These are phyloP conservation scores for Craterocephalus amniculus DNA, from an alignment of 2,797 vertebrate genomes.

Conservation along the genomic window DNA sequence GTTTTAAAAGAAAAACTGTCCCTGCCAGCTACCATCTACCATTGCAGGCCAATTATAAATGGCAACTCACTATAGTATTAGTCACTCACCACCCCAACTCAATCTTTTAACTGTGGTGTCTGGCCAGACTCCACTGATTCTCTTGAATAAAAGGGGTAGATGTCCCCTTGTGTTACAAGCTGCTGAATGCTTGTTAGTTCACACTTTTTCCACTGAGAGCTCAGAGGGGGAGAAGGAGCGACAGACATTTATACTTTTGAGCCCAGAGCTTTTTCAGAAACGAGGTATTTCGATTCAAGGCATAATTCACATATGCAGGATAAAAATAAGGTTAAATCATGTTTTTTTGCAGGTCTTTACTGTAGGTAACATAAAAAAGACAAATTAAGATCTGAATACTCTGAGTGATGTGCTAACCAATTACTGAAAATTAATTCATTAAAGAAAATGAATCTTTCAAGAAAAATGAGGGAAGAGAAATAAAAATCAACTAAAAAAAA, in stretches of 20 bases:
- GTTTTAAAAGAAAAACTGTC: slow-evolving; percentile 46
- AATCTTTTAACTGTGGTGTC: slow-evolving; percentile 68
- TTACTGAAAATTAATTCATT: slow-evolving; percentile 71
- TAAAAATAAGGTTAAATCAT: slow-evolving; percentile 5
- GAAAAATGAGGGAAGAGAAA: slow-evolving; percentile 33
- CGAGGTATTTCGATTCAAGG: background rate
- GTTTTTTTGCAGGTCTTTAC: slow-evolving; percentile 15
- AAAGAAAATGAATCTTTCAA: slow-evolving; percentile 60
- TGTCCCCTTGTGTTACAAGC: slow-evolving; percentile 78
- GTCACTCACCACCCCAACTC: slow-evolving; percentile 55
- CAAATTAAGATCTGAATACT: slow-evolving; percentile 18
- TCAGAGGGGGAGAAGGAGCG: slow-evolving; percentile 25
- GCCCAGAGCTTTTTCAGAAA: slow-evolving; percentile 21
- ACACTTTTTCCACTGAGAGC: slow-evolving; percentile 66
- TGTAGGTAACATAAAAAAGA: slow-evolving; percentile 22
- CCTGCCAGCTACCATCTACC: slow-evolving; percentile 77
- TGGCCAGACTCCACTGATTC: slow-evolving; percentile 77
- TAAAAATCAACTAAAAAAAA: slow-evolving; percentile 8
- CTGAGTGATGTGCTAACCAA: slow-evolving; percentile 50
- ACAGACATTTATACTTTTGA: slow-evolving; percentile 37
- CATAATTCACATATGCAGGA: slow-evolving; percentile 13
- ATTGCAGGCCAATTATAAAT: slow-evolving; percentile 82
- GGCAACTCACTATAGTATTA: slow-evolving; percentile 79
- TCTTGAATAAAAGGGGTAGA: slow-evolving; percentile 80
- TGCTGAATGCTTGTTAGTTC: slow-evolving; percentile 78